Conservation (phyloP, 2,888 invertebrate species). For the Acleris sparsana region DNA sequence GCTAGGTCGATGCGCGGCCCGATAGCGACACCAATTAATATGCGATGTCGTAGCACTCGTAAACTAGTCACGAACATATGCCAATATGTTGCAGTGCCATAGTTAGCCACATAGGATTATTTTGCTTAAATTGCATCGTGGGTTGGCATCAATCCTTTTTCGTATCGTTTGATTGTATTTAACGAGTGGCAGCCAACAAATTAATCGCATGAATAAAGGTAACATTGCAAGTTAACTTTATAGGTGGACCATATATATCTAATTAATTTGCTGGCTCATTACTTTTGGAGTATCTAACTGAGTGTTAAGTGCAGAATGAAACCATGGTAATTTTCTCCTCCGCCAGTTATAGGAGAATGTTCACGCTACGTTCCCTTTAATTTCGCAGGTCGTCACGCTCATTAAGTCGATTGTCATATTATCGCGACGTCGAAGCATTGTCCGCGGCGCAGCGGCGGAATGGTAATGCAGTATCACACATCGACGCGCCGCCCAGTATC, state of each 20-base stretch:
- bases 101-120: constrained; percentile 79
- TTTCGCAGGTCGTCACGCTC: constrained; percentile 15
- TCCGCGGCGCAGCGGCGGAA: constrained; percentile 60
- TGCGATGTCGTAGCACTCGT: constrained; percentile 81
- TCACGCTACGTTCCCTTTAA: neutral
- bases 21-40: constrained; percentile 82
- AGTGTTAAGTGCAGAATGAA: too few relatives aligned
- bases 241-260: neutral
- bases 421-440: constrained; percentile 23
- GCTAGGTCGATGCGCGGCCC: constrained; percentile 74
- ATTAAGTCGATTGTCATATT: constrained; percentile 9
- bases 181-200: constrained; percentile 11
- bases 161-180: constrained; percentile 20
- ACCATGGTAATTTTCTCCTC: too few relatives aligned
- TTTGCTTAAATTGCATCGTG: constrained; percentile 63
- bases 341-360: neutral
- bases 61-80: constrained; percentile 82
- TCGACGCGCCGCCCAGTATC: constrained; percentile 70
- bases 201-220: neutral
- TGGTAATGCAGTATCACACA: constrained; percentile 76
- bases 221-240: neutral
- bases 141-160: constrained; percentile 36
- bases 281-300: too few relatives aligned
- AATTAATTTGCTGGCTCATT: neutral
- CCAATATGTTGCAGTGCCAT: constrained; percentile 72